phyloP scores from a whole-genome alignment of 2,888 invertebrate genomes.

The Loripinus fragilis region DNA sequence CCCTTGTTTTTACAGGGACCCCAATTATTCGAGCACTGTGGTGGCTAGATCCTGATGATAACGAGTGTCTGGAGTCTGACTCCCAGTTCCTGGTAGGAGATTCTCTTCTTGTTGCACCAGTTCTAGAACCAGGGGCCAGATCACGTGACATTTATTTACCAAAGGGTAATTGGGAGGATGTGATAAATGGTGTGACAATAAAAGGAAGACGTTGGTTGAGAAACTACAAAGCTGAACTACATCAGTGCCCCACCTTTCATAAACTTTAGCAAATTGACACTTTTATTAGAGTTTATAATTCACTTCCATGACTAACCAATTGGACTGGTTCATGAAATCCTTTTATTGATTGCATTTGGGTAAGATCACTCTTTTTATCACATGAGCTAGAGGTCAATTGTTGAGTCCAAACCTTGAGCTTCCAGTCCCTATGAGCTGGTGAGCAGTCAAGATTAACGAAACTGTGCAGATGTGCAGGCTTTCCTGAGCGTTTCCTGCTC shows the following conservation, averaged over 20 bases:
- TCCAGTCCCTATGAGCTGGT: too few species aligned
- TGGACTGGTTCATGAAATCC: too few species aligned
- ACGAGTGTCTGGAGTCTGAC: slow-evolving; percentile 91
- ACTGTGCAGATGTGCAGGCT: too few species aligned
- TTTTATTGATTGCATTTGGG: too few species aligned
- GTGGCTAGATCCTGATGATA: slow-evolving; percentile 93
- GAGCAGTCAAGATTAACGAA: too few species aligned
- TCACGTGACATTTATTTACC: slow-evolving; percentile 76
- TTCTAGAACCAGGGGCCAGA: slow-evolving; percentile 71
- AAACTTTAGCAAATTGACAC: not conserved
- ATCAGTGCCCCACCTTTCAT: slow-evolving; percentile 56
- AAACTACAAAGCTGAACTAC: slow-evolving; percentile 46
- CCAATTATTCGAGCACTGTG: slow-evolving; percentile 96
- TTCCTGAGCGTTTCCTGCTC: too few species aligned
- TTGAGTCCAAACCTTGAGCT: too few species aligned
- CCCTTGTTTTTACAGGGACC: slow-evolving; percentile 82
- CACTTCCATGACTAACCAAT: too few species aligned
- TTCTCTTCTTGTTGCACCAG: slow-evolving; percentile 79
- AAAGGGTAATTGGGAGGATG: slow-evolving; percentile 68
- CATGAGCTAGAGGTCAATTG: too few species aligned
- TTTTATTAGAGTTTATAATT: too few species aligned
- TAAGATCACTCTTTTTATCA: too few species aligned
- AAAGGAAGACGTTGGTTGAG: slow-evolving; percentile 68
- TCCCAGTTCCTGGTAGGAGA: slow-evolving; percentile 84
- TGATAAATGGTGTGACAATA: slow-evolving; percentile 45